These are phyloP conservation scores for Oceanodroma leucorhoa DNA, from an alignment of 2,797 vertebrate species.

Conservation along the genomic window DNA sequence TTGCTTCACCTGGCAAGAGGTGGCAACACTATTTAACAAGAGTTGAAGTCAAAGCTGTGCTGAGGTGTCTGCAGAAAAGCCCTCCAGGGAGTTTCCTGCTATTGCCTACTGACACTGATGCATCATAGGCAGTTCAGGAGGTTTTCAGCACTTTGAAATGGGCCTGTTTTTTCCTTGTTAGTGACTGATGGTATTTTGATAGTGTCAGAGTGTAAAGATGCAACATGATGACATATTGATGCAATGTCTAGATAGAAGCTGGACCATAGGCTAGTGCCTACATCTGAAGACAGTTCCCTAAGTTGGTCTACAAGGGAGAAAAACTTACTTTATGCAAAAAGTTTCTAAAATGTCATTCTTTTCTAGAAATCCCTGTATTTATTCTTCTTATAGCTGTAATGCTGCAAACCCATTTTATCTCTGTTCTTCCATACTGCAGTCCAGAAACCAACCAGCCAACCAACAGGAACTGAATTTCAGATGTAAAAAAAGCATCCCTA, in stretches of 20 bases:
- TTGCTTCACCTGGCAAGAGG: neutral
- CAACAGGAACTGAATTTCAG: neutral
- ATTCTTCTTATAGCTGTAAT: neutral
- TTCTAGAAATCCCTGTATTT: neutral
- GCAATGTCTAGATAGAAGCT: neutral
- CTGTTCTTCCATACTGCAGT: neutral
- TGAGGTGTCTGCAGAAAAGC: neutral
- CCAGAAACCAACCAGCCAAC: neutral
- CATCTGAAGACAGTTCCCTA: neutral
- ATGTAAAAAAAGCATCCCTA: neutral
- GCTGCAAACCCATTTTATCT: neutral
- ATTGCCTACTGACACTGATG: neutral
- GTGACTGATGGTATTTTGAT: neutral
- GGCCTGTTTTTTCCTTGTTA: neutral
- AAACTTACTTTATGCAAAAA: neutral
- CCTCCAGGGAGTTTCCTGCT: neutral
- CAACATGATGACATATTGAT: neutral
- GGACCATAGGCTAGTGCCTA: neutral
- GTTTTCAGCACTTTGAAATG: neutral
- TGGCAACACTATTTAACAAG: neutral
- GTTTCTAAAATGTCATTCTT: neutral
- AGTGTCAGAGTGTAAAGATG: neutral
- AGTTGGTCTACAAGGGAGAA: neutral
- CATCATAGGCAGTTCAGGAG: neutral
- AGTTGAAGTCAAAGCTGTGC: neutral